Evolutionary conservation across 2,113 vertebrate species (phyloP).

Genomic region (Meles meles): DNA sequence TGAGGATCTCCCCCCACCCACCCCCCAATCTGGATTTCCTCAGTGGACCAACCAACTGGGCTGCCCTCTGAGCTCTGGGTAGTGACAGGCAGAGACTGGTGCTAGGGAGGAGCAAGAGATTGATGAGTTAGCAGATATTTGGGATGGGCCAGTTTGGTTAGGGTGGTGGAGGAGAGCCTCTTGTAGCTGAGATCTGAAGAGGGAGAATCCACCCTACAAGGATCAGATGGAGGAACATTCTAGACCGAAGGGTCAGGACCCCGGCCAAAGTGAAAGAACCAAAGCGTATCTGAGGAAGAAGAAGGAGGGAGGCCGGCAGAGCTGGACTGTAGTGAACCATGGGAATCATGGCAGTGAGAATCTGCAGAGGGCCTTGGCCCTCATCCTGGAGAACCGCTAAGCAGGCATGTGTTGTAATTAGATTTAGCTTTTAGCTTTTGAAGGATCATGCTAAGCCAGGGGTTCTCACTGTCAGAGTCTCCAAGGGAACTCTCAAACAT

Average conservation of each 20-base stretch:
- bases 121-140: background rate
- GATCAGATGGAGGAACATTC: background rate
- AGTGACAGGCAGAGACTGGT: background rate
- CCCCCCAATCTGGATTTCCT: background rate
- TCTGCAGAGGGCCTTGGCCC: background rate
- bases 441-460: background rate
- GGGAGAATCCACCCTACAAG: too few species aligned
- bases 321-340: background rate
- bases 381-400: background rate
- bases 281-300: background rate
- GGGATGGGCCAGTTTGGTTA: background rate
- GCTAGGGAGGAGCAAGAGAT: background rate
- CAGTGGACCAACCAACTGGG: background rate
- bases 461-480: background rate
- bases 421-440: background rate
- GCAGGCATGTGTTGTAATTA: background rate
- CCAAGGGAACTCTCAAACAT: background rate
- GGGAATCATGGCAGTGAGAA: background rate
- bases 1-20: background rate
- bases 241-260: too few species aligned
- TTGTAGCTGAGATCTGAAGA: background rate
- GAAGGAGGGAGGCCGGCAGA: accelerated
- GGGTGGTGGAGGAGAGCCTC: background rate
- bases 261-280: background rate
- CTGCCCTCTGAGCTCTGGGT: background rate